Evolutionary conservation across 2,113 vertebrate genomes (phyloP).

Genomic region (Esox niger): DNA sequence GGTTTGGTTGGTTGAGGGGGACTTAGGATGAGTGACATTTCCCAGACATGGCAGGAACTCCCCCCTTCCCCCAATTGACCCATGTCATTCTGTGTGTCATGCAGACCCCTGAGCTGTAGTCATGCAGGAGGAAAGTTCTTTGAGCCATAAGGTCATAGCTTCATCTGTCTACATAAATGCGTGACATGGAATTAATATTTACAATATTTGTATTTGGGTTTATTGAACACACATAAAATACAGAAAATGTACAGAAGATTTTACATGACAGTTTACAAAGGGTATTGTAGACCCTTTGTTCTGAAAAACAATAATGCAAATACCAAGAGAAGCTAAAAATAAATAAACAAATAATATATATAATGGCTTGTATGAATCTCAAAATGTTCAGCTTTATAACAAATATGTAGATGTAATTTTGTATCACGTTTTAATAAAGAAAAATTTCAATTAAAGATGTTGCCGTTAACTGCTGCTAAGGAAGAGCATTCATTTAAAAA

Average conservation of each 20-base stretch:
- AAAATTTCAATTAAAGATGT: neutral
- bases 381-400: no score
- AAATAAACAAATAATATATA: no score
- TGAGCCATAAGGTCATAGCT: conserved; percentile 13
- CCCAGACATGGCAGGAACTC: conserved; percentile 21
- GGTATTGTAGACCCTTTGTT: no score
- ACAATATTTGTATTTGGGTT: no score
- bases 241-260: no score
- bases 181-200: no score
- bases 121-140: conserved; percentile 22
- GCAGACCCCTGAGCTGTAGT: conserved; percentile 7
- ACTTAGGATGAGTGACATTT: conserved; percentile 31
- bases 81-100: conserved; percentile 21
- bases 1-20: neutral
- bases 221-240: no score
- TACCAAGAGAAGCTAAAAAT: no score
- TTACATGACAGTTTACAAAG: no score
- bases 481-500: no score
- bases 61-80: conserved; percentile 11
- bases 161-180: conserved; percentile 18
- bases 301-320: no score
- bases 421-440: neutral
- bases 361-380: no score
- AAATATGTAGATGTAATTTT: neutral
- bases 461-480: neutral